Percentiles rank a stretch among this genome's conserved stretches.
Conservation (phyloP, 2,888 invertebrate species). For the Pediacus dermestoides region DNA sequence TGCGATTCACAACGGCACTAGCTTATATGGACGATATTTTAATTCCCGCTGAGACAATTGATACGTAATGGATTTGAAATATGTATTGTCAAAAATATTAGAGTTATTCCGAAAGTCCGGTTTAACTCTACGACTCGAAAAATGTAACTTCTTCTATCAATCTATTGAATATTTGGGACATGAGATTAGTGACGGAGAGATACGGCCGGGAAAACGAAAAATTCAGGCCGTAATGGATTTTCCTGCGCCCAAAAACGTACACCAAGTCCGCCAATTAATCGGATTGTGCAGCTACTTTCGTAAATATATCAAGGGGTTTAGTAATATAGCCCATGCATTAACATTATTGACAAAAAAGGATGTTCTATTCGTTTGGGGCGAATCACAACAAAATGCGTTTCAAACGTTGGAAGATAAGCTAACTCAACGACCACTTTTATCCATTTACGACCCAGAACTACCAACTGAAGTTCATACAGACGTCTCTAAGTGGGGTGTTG, state of each 20-base stretch:
- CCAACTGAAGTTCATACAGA: constrained; percentile 18
- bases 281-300: constrained; percentile 21
- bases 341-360: constrained; percentile 10
- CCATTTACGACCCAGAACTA: constrained; percentile 13
- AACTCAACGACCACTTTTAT: constrained; percentile 10
- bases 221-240: constrained; percentile 18
- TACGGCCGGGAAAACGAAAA: constrained; percentile 17
- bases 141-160: constrained; percentile 21
- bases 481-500: constrained; percentile 16
- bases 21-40: constrained; percentile 28
- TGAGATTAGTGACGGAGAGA: constrained; percentile 18
- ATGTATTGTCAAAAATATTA: constrained; percentile 18
- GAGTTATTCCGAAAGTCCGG: constrained; percentile 8
- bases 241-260: constrained; percentile 11
- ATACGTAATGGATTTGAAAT: constrained; percentile 21
- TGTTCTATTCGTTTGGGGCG: neutral
- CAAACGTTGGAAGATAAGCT: constrained; percentile 4
- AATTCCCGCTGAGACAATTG: constrained; percentile 20
- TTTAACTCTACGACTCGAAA: constrained; percentile 21
- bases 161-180: constrained; percentile 23
- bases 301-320: constrained; percentile 16
- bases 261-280: constrained; percentile 17
- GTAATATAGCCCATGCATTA: constrained; percentile 8
- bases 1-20: constrained; percentile 18
- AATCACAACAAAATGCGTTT: constrained; percentile 4